These are phyloP conservation scores for Lycopodina hypogea DNA, from an alignment of 37 sponge, comb jelly and placozoan genomes.

Conservation along the genomic window DNA sequence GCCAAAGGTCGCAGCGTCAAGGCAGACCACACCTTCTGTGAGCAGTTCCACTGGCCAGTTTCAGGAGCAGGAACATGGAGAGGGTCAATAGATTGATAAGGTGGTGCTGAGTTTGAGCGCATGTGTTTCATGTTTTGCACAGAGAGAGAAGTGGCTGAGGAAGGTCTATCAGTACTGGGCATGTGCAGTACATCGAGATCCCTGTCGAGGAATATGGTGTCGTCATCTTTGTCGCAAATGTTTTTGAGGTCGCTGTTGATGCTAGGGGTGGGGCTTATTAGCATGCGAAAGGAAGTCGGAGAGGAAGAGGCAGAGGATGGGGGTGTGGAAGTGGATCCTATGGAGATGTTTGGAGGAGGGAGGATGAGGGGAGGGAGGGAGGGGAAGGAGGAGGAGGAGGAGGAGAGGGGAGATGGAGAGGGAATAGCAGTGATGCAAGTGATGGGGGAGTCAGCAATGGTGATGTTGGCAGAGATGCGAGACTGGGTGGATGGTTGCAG, in stretches of 20 bases:
- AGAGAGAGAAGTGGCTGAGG: background rate
- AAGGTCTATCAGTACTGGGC: background rate
- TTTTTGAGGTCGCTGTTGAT: background rate
- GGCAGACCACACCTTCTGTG: constrained; percentile 21
- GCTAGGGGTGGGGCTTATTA: constrained; percentile 6
- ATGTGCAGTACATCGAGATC: background rate
- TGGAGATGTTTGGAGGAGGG: constrained; percentile 5
- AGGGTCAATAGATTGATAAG: background rate
- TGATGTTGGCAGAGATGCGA: constrained; percentile 55
- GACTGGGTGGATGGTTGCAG: constrained; percentile 36
- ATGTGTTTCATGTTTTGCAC: constrained; percentile 19
- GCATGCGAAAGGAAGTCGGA: background rate
- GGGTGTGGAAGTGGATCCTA: background rate
- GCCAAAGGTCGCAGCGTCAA: constrained; percentile 31
- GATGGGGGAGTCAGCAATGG: constrained; percentile 58
- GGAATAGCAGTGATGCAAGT: constrained; percentile 45
- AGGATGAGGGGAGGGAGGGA: background rate
- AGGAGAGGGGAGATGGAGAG: background rate
- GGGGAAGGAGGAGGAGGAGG: background rate
- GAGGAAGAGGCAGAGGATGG: background rate
- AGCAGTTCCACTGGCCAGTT: background rate
- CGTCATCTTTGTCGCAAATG: constrained; percentile 8
- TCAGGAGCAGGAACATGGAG: background rate
- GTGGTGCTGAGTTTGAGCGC: constrained; percentile 51
- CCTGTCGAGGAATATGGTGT: background rate